Conservation (phyloP, 2,113 vertebrate species). For the Phainopepla nitens region DNA sequence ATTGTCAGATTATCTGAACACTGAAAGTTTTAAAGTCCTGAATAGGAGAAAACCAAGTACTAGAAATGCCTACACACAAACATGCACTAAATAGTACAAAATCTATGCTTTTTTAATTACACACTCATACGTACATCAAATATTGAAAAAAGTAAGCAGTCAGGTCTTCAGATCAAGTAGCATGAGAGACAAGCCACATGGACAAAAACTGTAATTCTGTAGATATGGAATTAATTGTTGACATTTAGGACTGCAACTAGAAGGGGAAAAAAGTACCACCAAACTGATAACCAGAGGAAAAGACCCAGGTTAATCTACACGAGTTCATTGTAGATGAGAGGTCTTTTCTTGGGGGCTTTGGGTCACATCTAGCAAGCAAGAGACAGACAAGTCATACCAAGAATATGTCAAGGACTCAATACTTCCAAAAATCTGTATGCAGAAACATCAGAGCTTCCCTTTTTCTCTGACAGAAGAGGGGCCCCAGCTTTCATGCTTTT, state of each 20-base stretch:
- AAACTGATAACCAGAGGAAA: neutral
- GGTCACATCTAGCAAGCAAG: neutral
- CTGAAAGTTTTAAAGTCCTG: neutral
- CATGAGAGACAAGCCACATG: neutral
- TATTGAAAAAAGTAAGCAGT: neutral
- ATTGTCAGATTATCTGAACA: neutral
- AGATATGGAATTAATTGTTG: neutral
- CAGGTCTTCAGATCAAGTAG: neutral
- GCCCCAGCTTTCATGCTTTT: constrained; percentile 24
- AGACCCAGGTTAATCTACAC: neutral
- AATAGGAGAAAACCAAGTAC: neutral
- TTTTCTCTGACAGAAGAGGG: neutral
- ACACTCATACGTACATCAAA: neutral
- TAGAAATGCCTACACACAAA: neutral
- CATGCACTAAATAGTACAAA: neutral
- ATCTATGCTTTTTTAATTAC: neutral
- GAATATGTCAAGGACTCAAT: neutral
- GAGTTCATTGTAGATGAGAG: neutral
- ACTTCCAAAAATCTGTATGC: neutral
- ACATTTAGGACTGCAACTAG: neutral
- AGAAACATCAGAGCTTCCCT: constrained; percentile 6
- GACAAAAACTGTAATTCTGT: neutral
- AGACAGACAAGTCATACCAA: neutral
- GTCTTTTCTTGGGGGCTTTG: neutral
- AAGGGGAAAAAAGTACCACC: neutral